Base-by-base conservation (phyloP, 1,140 invertebrate genomes). In the Polyergus mexicanus region DNA sequence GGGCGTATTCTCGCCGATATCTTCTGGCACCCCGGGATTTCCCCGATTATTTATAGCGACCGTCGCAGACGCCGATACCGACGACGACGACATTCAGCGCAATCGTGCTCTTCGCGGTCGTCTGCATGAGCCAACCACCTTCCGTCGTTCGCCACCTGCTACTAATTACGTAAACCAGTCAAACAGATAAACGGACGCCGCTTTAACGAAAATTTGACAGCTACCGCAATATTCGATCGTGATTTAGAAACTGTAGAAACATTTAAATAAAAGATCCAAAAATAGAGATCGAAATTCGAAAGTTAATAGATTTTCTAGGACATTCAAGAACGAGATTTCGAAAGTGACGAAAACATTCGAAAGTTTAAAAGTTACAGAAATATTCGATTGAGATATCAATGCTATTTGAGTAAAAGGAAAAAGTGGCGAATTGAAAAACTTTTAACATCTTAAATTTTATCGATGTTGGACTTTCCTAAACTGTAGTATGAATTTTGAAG, bases 31-130 rank as follows among this genome's bases (percentile, higher is more conserved):
- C 77, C 32, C 72, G 89, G 88, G 89, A 90, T 90, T 90, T 83
- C 89, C 88, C 83, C 71, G 66, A 88, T 88, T 90, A 90, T 90
- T 90, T 90, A 90, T 90, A 90, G 89, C 74, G 8, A 60, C 44
- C 47, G 38, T 85, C 44, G 81, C 75, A 80, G 80, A 86, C 76
- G 71, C 66, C 58, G 58, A 22, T 41, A 51, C 54, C 75, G 62
- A 19, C 69, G 25, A 10, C 83, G 85, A 69, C 71, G 41, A 58
- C 76, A 47, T 47, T 72, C 51, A 58, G 68, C 28, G 44, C 38
- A 25, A 54, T 80, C 86, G 28, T 65, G n/a, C 2, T 66, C 38
- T 41, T 65, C 54, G 51, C 74, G 47, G n/a, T 65, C 32, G 72
- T 81, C 85, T 84, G 78, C 51, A 13, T 78, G 72, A 66, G 51